Conservation (phyloP, 2,888 invertebrate genomes). For the Conomelus anceps region DNA sequence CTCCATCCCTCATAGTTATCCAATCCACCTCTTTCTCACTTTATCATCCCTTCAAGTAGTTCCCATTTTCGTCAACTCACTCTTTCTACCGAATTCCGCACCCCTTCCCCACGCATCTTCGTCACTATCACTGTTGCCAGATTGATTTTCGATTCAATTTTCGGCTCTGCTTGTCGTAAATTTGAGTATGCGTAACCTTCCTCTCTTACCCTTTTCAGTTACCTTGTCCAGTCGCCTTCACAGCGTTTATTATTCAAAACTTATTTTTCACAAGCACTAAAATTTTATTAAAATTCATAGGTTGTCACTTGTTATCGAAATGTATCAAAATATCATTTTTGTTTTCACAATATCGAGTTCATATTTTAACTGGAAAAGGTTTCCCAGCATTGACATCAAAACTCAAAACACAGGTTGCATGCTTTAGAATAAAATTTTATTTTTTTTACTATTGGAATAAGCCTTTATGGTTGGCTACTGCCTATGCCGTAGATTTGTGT, state of each 20-base stretch:
- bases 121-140: background rate
- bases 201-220: background rate
- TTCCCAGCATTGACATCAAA: too few species aligned
- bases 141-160: conserved; percentile 14
- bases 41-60: background rate
- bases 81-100: background rate
- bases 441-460: too few species aligned
- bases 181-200: background rate
- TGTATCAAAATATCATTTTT: too few species aligned
- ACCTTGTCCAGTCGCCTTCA: background rate
- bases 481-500: too few species aligned
- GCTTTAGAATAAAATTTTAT: too few species aligned
- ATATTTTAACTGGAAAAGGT: too few species aligned
- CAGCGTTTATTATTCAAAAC: background rate
- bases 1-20: background rate
- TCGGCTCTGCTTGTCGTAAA: conserved; percentile 10
- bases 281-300: too few species aligned
- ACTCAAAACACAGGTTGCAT: too few species aligned
- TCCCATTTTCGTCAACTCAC: background rate
- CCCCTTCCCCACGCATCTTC: background rate
- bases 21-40: background rate
- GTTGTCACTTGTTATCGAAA: too few species aligned
- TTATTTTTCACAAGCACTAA: too few species aligned
- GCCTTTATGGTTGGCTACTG: too few species aligned
- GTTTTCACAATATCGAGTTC: too few species aligned